phyloP scores from a whole-genome alignment of 2,113 vertebrate species.

The Platanista minor region DNA sequence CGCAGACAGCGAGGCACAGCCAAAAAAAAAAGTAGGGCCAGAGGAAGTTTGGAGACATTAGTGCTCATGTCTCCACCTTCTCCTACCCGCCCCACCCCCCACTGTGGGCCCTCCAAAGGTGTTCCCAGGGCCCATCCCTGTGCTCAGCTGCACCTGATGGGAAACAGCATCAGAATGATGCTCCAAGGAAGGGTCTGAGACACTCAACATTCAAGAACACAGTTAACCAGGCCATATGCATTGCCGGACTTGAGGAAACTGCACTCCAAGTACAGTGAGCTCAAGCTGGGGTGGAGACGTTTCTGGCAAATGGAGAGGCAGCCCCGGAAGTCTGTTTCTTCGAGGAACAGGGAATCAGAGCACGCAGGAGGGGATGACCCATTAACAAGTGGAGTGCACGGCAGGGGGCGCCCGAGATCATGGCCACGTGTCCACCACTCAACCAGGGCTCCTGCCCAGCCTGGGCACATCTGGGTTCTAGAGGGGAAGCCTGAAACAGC shows the following conservation, averaged over 20 bases:
- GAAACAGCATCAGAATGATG: background rate
- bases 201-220: rapidly evolving
- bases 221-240: rapidly evolving
- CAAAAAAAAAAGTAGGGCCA: background rate
- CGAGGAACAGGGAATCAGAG: background rate
- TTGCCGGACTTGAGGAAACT: background rate
- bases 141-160: background rate
- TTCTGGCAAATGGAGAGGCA: background rate
- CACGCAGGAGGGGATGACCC: too few relatives aligned
- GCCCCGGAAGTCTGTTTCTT: background rate
- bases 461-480: background rate
- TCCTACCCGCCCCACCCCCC: background rate
- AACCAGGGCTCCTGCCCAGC: background rate
- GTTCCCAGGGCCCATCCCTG: rapidly evolving
- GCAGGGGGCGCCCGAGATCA: rapidly evolving
- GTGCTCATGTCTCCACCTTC: background rate
- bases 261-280: background rate
- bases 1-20: too few relatives aligned
- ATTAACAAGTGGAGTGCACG: rapidly evolving
- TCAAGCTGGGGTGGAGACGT: too few relatives aligned
- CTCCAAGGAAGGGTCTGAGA: background rate
- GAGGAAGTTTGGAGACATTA: background rate
- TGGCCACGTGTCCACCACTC: rapidly evolving
- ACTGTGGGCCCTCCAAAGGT: rapidly evolving
- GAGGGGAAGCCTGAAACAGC: background rate